These are phyloP conservation scores for Gorsachius goisagi DNA, from an alignment of 2,113 vertebrate genomes.

Conservation along the genomic window DNA sequence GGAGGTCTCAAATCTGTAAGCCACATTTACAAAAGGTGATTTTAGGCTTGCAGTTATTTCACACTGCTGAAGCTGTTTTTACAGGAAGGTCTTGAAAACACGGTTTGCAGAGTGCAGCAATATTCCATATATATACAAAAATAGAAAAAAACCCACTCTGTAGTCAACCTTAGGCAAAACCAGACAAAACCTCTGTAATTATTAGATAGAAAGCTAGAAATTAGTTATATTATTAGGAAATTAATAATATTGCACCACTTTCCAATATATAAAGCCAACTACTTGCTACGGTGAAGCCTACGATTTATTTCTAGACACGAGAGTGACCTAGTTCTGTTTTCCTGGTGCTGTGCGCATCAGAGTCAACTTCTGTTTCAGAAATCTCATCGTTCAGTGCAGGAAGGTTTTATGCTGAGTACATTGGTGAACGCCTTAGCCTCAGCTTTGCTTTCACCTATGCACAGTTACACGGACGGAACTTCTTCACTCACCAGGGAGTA, in stretches of 20 bases:
- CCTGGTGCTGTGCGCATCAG: slow-evolving; percentile 6
- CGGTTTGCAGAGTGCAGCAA: neutral
- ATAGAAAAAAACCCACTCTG: neutral
- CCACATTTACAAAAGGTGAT: neutral
- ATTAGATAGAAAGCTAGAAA: neutral
- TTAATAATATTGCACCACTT: neutral
- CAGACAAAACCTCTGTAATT: neutral
- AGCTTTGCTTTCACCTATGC: neutral
- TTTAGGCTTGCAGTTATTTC: neutral
- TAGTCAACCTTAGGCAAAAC: neutral
- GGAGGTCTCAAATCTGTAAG: neutral
- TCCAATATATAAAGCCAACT: neutral
- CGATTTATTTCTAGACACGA: neutral
- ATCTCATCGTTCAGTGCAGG: neutral
- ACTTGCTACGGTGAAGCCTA: neutral
- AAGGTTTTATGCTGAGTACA: neutral
- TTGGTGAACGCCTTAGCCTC: neutral
- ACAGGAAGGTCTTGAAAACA: neutral
- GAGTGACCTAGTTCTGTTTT: slow-evolving; percentile 57
- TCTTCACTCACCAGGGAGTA: neutral
- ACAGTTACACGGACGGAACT: neutral
- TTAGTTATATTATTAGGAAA: neutral
- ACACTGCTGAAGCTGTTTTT: neutral
- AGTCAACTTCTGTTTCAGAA: neutral
- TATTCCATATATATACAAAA: neutral